These are phyloP conservation scores for Amphipoea oculea DNA, from an alignment of 2,888 invertebrate species.

Conservation along the genomic window DNA sequence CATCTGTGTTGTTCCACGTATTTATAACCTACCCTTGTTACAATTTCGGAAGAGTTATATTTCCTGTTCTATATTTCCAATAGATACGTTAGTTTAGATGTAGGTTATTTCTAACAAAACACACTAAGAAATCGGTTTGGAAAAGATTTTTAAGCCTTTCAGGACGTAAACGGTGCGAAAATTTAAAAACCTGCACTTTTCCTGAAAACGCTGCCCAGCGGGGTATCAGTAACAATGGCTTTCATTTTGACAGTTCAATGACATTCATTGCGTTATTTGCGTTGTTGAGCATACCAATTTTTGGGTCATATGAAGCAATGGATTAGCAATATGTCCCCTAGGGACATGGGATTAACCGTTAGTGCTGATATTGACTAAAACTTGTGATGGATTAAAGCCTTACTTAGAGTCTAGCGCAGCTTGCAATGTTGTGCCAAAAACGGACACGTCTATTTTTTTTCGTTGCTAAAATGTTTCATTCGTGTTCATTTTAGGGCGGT, in stretches of 20 bases:
- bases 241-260: too few species aligned
- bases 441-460: not conserved
- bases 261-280: too few species aligned
- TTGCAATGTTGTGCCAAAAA: constrained; percentile 7
- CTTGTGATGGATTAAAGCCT: not conserved
- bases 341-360: too few species aligned
- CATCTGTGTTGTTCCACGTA: constrained; percentile 36
- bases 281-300: too few species aligned
- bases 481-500: not conserved
- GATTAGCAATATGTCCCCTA: too few species aligned
- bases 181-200: not conserved
- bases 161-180: not conserved
- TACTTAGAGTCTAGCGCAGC: not conserved
- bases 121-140: not conserved
- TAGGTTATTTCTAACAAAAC: not conserved
- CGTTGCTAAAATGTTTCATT: not conserved
- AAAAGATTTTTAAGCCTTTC: not conserved
- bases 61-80: constrained; percentile 20
- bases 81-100: not conserved
- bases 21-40: constrained; percentile 46
- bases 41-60: constrained; percentile 22
- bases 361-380: not conserved
- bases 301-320: too few species aligned
- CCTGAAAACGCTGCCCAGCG: not conserved
- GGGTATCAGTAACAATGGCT: too few species aligned